Base-by-base conservation (phyloP, 2,888 invertebrate species). In the Branchellion lobata region DNA sequence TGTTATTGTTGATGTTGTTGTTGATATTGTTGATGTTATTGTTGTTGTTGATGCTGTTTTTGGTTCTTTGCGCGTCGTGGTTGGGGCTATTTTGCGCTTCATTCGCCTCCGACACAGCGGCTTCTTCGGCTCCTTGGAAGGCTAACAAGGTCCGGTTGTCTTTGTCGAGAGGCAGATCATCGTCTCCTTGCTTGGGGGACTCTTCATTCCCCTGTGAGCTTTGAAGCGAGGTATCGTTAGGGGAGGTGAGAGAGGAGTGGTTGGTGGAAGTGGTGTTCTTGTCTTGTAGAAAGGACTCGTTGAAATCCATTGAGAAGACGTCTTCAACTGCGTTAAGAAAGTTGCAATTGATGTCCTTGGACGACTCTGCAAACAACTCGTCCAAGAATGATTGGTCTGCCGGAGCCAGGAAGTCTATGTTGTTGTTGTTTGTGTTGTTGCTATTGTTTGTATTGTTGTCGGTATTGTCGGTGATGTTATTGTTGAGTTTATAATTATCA, bases 371-470 rank as follows among this genome's bases (percentile, higher is more conserved):
- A 53, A 77, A 61, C 33, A 77, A 61, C 33, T 77, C 77, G 21
- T 77, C 77, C n/a, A 77, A 29, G 53, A 75, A 75, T 18, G 77
- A 77, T 65, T 61, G 77, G 21, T 77, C 77, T 8, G 77, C 33
- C n/a, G 65, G 57, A 8, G 33, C 34, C 34, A 77, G 34, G 65
- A 77, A 65, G 61, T 77, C 77, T 69, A 69, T 34, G 14, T 2
- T 3, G 65, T 65, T 65, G 65, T 65, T 65, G 65, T 65, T 65
- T 5, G 3, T 65, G 65, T 65, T 65, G 65, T 65, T 65, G 8
- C 5, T 65, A 21, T 65, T 69, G 69, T 69, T 69, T 3, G 14
- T 31, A 27, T 11, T 11, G 14, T 29, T 18, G 33, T 69, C 29
- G 5, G 34, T 3, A 14, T 33, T 31, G 69, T 27, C 29, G 27